Percentiles rank a stretch among this genome's conserved stretches.
Conservation (phyloP, 2,113 vertebrate genomes). For the Crotophaga sulcirostris region DNA sequence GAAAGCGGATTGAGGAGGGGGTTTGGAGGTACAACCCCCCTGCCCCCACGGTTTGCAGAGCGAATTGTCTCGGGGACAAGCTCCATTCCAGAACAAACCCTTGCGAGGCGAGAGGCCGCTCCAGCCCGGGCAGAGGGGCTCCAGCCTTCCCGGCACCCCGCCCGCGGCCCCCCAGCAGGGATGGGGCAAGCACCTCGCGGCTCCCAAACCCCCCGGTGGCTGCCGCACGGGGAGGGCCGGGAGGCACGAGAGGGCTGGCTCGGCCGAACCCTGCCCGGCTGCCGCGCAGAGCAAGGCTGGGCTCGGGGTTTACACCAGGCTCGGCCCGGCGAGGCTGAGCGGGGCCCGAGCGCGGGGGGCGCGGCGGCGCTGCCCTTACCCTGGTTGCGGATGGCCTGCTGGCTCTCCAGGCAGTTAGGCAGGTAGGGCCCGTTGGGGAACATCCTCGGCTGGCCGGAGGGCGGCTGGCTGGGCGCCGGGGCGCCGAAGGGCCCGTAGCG, state of each 20-base stretch:
- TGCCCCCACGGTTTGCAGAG: too few species aligned
- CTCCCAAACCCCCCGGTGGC: not conserved
- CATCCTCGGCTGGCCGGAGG: slow-evolving; percentile 85
- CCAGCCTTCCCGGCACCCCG: not conserved
- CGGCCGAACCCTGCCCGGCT: not conserved
- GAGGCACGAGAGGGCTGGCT: not conserved
- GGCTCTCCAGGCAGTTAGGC: slow-evolving; percentile 88
- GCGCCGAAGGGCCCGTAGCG: slow-evolving; percentile 88
- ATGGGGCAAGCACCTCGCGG: not conserved
- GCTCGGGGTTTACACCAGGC: not conserved
- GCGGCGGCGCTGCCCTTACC: slow-evolving; percentile 77
- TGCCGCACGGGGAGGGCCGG: not conserved
- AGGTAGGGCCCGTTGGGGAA: slow-evolving; percentile 89
- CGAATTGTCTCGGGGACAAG: not conserved
- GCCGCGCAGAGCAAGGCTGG: not conserved
- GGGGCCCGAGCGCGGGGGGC: not conserved
- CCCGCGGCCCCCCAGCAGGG: not conserved
- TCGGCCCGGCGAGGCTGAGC: not conserved
- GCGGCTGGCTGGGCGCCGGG: slow-evolving; percentile 76
- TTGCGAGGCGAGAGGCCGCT: not conserved
- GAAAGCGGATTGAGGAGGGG: not conserved
- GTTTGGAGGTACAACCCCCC: not conserved
- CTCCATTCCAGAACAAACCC: not conserved
- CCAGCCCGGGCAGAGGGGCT: not conserved
- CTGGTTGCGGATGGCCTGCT: slow-evolving; percentile 85